A percentile compares a stretch with the other conserved stretches of the same genome.
Conservation (phyloP, 2,113 vertebrate genomes). For the Alligator mississippiensis region DNA sequence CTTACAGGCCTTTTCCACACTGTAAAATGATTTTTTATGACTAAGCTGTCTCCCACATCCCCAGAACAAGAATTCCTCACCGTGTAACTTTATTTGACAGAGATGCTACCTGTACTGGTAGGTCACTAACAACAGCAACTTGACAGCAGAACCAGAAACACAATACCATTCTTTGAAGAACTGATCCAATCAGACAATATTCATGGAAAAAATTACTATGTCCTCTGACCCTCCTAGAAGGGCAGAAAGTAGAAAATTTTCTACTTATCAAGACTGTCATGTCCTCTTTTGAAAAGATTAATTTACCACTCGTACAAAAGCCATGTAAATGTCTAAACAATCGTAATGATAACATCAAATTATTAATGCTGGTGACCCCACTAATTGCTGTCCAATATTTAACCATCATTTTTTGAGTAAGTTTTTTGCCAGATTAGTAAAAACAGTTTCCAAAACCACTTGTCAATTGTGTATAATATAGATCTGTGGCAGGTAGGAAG, state of each 20-base stretch:
- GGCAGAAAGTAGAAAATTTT: background rate
- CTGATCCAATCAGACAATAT: background rate
- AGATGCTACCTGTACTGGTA: background rate
- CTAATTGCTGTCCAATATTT: background rate
- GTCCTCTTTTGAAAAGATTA: background rate
- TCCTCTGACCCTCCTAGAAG: background rate
- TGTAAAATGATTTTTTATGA: background rate
- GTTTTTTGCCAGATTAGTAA: background rate
- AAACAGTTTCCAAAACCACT: background rate
- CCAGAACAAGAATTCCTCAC: background rate
- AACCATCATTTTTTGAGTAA: background rate
- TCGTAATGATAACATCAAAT: background rate
- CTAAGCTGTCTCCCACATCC: background rate
- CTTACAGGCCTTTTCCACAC: background rate
- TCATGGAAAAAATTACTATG: background rate
- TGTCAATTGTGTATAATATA: background rate
- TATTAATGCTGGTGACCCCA: background rate
- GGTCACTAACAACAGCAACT: background rate
- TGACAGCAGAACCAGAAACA: background rate
- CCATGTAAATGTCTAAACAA: background rate
- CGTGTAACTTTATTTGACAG: background rate
- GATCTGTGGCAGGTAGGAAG: background rate
- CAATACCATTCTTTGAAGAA: background rate
- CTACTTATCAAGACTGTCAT: background rate
- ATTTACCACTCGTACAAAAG: background rate